Evolutionary conservation across 2,113 vertebrate genomes (phyloP), one percentile per base, ranked within the genome.

Genomic region (Neotragus pygmaeus): DNA sequence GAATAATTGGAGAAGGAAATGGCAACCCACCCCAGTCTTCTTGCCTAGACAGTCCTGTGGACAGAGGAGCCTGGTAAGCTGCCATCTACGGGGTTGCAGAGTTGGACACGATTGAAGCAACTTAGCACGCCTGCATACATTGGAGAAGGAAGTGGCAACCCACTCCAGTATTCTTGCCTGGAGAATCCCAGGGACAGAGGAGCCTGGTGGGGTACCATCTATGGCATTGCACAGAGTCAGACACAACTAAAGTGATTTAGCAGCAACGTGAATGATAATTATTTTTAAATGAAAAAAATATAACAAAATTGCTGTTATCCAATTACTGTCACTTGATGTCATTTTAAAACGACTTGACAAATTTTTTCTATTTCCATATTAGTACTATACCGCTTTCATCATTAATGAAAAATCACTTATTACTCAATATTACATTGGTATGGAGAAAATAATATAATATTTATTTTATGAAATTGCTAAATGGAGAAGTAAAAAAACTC

Each of bases 281-380:
- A 87, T 91, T 66, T 30, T 87, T 43, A 49, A 91, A 80, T 7
- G 55, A n/a, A 94, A n/a, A n/a, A 95, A 73, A 85, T 80, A 47
- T 80, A 30, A 73, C 27, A 93, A 80, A 96, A 7, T 70, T 55
- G 58, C 19, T 73, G 4, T 49, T 96, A 36, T 73, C 6, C 60
- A 88, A 43, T 85, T 88, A 88, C 14, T 75, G 45, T 55, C 28
- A 78, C 5, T 83, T 82, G 53, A 60, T 39, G 16, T 62, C 60
- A 90, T 84, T 78, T 95, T 84, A 30, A 58, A 94, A 80, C 84
- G 43, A 2, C 7, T 93, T 33, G 30, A 93, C 13, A 25, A 88
- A 30, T 7, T 30, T 55, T 88, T 47, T 53, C 16, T 88, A 64
- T 39, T 85, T 73, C 14, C 5, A 27, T 60, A 21, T 30, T 91